Base-by-base conservation (phyloP, 2,797 vertebrate genomes). In the Hephaestus fuliginosus region DNA sequence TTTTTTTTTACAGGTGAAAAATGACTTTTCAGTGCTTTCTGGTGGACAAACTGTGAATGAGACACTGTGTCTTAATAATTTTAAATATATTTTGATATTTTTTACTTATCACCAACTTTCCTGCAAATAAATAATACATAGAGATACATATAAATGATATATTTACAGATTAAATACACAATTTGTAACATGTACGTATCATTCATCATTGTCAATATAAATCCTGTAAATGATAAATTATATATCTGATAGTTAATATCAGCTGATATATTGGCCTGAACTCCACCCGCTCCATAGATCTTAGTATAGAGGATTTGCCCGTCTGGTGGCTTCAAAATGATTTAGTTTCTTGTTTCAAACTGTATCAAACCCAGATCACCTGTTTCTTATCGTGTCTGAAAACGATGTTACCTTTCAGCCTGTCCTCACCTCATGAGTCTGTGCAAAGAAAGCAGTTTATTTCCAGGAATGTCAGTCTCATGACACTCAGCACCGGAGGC, bases 401-500 rank as follows among this genome's bases (percentile, higher is more conserved):
- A 71, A 63, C 14, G 25, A 1, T 15, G 22, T 64, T 36, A 55
- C 30, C 55, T 36, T 17, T 13, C 41, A 41, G 53, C 17, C 6
- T 22, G 14, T 52, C 10, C 28, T 1, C 6, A 2, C 22, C 63
- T 39, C 20, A 67, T 71, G 63, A 63, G 48, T 72, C 25, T 30
- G 56, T 41, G 41, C 39, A 18, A 20, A 70, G 22, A 33, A 28
- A 18, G 33, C 0, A 3, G 30, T 63, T 76, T 53, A 33, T 58
- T 62, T 49, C 48, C 43, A 49, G 51, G 9, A 22, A 44, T 30
- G 30, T 12, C 13, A 30, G 46, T 62, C 33, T 74, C 49, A 61
- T 82, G 73, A 79, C 60, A 41, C 64, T 41, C 53, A 43, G 51
- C 11, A 51, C 49, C 5, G 5, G 71, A 71, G 72, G 65, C 71